phyloP scores from a whole-genome alignment of 2,797 vertebrate genomes.

The Otolemur crassicaudatus region DNA sequence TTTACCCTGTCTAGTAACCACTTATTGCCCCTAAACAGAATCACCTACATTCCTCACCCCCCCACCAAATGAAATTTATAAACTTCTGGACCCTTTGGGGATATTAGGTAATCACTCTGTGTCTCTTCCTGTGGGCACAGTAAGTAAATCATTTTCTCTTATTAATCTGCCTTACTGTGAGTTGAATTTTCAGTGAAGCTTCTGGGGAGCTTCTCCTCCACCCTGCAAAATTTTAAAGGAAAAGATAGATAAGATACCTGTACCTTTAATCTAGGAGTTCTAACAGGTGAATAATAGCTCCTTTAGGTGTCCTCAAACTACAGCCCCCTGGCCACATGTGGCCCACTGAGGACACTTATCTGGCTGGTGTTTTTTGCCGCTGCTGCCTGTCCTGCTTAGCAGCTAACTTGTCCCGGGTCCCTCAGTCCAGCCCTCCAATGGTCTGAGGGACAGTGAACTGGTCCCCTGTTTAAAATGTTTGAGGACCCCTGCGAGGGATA shows the following conservation, averaged over 20 bases:
- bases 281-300: background rate
- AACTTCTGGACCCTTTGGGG: background rate
- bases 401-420: too few species aligned
- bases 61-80: background rate
- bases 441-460: too few species aligned
- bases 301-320: background rate
- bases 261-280: background rate
- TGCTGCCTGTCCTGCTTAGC: too few species aligned
- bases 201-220: background rate
- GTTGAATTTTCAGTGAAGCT: background rate
- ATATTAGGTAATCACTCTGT: background rate
- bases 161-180: background rate
- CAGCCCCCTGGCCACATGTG: too few species aligned
- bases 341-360: too few species aligned
- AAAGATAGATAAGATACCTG: background rate
- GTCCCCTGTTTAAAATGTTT: too few species aligned
- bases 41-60: background rate
- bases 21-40: background rate
- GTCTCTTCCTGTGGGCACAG: background rate
- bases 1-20: background rate
- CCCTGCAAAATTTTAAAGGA: background rate
- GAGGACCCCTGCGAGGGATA: background rate
- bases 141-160: background rate
- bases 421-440: too few species aligned
- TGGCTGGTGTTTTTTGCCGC: too few species aligned